phyloP scores from a whole-genome alignment of 2,113 vertebrate species.

The Grammomys dolichurus region DNA sequence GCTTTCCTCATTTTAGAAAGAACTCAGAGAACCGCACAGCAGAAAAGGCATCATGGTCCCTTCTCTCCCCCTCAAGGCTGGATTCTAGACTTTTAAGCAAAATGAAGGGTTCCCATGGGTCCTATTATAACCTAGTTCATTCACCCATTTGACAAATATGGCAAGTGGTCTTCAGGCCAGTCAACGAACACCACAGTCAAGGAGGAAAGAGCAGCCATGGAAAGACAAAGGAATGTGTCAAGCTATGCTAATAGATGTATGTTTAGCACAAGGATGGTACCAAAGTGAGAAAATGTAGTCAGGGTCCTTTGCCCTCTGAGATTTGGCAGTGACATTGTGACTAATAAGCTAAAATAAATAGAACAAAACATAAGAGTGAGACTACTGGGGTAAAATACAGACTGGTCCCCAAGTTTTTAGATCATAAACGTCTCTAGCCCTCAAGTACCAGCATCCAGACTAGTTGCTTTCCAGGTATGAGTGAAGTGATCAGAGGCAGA shows the following conservation, averaged over 20 bases:
- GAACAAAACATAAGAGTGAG: background rate
- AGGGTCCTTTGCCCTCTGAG: background rate
- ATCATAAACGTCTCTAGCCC: background rate
- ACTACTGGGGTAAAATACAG: background rate
- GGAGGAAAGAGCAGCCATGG: background rate
- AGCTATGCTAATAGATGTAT: background rate
- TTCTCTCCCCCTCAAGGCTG: background rate
- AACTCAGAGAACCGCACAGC: background rate
- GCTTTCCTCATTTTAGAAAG: conserved; percentile 9
- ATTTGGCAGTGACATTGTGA: background rate
- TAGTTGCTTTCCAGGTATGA: background rate
- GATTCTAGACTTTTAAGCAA: conserved; percentile 10
- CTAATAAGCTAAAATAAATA: background rate
- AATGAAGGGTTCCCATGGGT: background rate
- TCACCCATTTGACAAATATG: background rate
- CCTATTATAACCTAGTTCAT: background rate
- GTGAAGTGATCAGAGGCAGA: background rate
- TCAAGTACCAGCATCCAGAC: background rate
- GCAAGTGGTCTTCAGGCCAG: background rate
- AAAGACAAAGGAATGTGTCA: background rate
- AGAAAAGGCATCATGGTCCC: background rate
- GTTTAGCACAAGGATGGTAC: too few species aligned
- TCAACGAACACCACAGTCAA: background rate
- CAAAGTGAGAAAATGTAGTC: background rate
- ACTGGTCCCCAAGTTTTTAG: background rate